Evolutionary conservation across 2,797 vertebrate species (phyloP).

Genomic region (Gallinago stenura): DNA sequence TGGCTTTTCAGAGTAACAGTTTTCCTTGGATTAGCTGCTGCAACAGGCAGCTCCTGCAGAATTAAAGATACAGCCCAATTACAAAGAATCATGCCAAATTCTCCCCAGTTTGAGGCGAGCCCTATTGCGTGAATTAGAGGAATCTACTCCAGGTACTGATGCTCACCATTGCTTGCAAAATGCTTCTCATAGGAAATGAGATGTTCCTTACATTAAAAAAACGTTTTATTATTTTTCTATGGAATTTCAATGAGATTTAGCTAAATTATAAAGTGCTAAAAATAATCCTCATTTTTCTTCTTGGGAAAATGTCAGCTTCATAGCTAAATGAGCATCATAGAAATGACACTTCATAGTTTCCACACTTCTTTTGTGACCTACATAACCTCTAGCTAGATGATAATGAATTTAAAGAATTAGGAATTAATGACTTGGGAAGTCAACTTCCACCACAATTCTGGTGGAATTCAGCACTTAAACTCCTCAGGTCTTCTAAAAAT

Average conservation of each 20-base stretch:
- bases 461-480: background rate
- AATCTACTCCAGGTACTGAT: background rate
- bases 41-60: background rate
- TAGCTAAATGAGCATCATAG: background rate
- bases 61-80: background rate
- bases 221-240: background rate
- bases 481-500: background rate
- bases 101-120: background rate
- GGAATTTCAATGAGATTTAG: background rate
- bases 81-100: background rate
- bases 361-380: background rate
- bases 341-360: background rate
- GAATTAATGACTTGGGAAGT: background rate
- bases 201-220: background rate
- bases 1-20: background rate
- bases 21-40: background rate
- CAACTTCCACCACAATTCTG: background rate
- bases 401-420: background rate
- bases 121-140: background rate
- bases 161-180: background rate
- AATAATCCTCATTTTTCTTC: background rate
- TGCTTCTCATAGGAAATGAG: background rate
- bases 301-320: background rate
- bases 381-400: background rate
- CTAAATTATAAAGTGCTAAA: background rate